Evolutionary conservation across 92 coral and sea anemone species (phyloP), one percentile per base, ranked within the genome.

Genomic region (Epizoanthus stellaris): DNA sequence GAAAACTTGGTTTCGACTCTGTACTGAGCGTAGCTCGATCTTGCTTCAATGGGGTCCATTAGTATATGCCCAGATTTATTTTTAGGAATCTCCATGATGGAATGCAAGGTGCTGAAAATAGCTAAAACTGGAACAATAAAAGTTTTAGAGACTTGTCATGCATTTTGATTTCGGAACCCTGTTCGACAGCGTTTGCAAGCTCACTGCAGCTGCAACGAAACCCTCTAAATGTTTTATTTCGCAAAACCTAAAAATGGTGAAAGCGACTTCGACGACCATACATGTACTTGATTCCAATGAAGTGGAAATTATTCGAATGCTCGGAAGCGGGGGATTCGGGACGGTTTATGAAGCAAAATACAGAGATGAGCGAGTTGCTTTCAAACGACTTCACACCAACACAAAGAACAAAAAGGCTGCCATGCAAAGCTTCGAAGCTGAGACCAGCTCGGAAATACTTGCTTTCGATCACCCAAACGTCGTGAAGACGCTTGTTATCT

Each of bases 311-410:
- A 39, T 82, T 13, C 88, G 88, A 17, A 80, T 90, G 76, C 85
- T 95, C 43, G 98, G 98, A 9, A 70, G 98, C 6, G 98, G 98
- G n/a, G 98, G 98, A 42, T 95, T 95, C 73, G 98, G 98, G 15
- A 84, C 90, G 36, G 98, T 95, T 42, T 92, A 83, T 85, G 95
- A 96, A 84, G 98, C 98, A 58, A 91, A 53, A 21, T 87, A 96
- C 85, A 94, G 82, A 67, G 86, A 93, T 73, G 66, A 87, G 63
- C 87, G 83, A 53, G 95, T 96, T 34, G 98, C 98, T 6, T 76
- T 96, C 45, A 96, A 96, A 85, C 94, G 85, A 60, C 88, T 96
- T 25, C 98, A 96, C 88, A 96, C 98, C 21, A 96, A 94, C 86
- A 92, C 98, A 17, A 95, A 95, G 80, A 94, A 96, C 91, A 94